These are phyloP conservation scores for Mythimna lalbum DNA, from an alignment of 2,888 invertebrate species.

Conservation along the genomic window DNA sequence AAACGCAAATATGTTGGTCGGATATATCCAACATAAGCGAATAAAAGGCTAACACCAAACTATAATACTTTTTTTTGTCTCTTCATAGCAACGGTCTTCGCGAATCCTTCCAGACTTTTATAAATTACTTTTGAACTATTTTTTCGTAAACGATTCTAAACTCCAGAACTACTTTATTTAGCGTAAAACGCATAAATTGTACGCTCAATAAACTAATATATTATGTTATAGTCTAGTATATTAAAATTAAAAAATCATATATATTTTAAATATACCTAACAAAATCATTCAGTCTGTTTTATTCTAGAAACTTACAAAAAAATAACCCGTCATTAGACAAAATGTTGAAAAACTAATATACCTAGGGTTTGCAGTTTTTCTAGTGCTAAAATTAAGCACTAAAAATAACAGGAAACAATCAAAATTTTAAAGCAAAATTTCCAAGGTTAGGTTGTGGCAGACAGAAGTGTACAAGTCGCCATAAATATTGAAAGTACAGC, in stretches of 20 bases:
- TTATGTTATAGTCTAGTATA: neutral
- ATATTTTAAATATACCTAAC: neutral
- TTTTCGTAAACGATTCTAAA: no score
- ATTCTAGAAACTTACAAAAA: neutral
- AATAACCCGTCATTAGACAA: neutral
- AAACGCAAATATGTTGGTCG: no score
- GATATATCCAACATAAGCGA: no score
- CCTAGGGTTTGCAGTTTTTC: neutral
- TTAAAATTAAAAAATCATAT: neutral
- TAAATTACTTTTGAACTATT: no score
- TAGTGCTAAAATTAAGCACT: neutral
- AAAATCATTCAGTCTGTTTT: no score
- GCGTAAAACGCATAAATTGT: neutral
- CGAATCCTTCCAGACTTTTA: no score
- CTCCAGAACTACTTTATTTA: no score
- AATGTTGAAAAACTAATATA: neutral
- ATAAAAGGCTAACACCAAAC: no score
- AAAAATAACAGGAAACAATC: neutral
- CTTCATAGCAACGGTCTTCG: no score
- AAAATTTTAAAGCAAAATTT: no score
- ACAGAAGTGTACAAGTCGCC: neutral
- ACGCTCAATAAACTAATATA: no score
- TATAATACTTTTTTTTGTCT: no score
- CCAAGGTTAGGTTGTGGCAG: constrained; percentile 2
- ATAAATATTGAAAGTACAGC: constrained; percentile 12